Base-by-base conservation (phyloP, 1,140 invertebrate species). In the Hormaphis cornu region DNA sequence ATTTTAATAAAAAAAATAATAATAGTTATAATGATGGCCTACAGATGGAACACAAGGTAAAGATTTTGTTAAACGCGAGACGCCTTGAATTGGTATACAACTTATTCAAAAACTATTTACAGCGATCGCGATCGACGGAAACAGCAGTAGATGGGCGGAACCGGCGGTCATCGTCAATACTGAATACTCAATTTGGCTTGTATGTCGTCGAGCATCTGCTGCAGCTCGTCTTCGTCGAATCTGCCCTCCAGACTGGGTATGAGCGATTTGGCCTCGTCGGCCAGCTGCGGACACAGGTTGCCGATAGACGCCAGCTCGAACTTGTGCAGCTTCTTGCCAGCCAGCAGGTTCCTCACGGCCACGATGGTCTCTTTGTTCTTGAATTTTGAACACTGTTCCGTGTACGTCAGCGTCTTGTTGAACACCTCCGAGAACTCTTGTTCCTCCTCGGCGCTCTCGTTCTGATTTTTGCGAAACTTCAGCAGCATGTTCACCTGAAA, bases 371-470 rank as follows among this genome's bases (percentile, higher is more conserved):
- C 96, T 76, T 96, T 91, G 77, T 98, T 99, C 78, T 97, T 97
- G 78, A 98, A 98, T 76, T 96, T 95, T 24, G 91, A 85, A 78
- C 99, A 98, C 74, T 95, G 84, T 75, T 95, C 90, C 30, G 94
- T 96, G 75, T 99, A 98, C 54, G 93, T 95, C 3, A 96, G 81
- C 1, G 95, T 99, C 79, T 99, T 99, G 84, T 95, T 90, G 76
- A 99, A 99, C 20, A 98, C 95, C 79, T 98, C 95, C 0, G 94
- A 96, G 76, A 99, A 89, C 80, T 97, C 93, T 80, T 97, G 95
- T 77, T 98, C 96, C 74, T 99, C 97, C 78, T 99, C 97, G 1
- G 94, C 93, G 59, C 88, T 94, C 81, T 99, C 95, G 80, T 97
- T 98, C 78, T 98, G 95, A 37, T 90, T 88, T 80, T 98, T 97